phyloP scores from a whole-genome alignment of 2,113 vertebrate genomes.

The Psephotus haematonotus region DNA sequence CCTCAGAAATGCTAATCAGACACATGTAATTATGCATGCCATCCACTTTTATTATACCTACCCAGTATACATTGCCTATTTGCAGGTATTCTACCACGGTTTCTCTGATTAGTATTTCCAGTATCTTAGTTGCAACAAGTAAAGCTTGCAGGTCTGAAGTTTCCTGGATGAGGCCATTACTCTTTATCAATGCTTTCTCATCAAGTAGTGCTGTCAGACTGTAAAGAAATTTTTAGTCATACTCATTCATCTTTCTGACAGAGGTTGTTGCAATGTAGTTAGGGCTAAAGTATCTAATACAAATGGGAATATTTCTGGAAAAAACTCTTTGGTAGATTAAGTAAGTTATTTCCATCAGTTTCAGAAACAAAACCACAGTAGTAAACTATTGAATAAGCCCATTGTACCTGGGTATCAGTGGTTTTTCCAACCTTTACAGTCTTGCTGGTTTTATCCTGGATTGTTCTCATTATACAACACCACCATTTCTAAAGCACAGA shows the following conservation, averaged over 20 bases:
- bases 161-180: not conserved
- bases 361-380: not conserved
- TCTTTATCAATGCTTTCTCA: conserved; percentile 26
- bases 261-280: not conserved
- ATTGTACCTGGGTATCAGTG: not conserved
- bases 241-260: conserved; percentile 46
- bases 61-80: not conserved
- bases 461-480: not conserved
- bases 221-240: conserved; percentile 16
- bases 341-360: conserved; percentile 32
- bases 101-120: not conserved
- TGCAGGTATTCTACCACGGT: not conserved
- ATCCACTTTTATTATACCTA: not conserved
- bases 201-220: conserved; percentile 38
- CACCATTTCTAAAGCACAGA: not conserved
- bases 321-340: conserved; percentile 24
- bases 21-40: not conserved
- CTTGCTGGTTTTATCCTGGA: not conserved
- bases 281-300: conserved; percentile 7
- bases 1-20: not conserved
- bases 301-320: conserved; percentile 12
- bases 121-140: not conserved
- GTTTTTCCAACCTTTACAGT: not conserved
- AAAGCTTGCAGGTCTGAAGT: not conserved
- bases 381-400: not conserved